Conservation (phyloP, 2,113 vertebrate species). For the Rattus norvegicus region DNA sequence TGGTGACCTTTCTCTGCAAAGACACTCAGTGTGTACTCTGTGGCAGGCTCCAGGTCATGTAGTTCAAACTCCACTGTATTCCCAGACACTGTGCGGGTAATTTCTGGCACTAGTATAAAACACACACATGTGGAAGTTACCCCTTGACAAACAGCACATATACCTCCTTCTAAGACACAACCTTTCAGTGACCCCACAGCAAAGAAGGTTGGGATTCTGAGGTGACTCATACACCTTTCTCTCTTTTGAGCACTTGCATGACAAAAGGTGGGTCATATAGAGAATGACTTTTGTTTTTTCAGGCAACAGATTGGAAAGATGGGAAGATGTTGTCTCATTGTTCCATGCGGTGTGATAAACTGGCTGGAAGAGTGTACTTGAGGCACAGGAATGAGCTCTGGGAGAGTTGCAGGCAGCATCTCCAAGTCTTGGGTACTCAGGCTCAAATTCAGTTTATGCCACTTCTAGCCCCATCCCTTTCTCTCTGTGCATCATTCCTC, state of each 20-base stretch:
- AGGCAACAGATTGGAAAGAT: neutral
- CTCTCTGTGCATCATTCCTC: neutral
- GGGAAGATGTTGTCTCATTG: conserved; percentile 25
- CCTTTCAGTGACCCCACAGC: conserved; percentile 22
- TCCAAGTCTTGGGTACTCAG: neutral
- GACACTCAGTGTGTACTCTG: conserved; percentile 91
- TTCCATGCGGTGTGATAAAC: neutral
- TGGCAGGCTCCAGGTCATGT: conserved; percentile 91
- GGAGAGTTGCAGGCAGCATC: neutral
- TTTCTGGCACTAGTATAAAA: conserved; percentile 87
- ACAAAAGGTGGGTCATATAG: neutral
- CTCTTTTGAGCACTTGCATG: neutral
- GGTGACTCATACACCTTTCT: neutral
- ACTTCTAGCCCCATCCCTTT: neutral
- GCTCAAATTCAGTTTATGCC: neutral
- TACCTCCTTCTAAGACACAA: neutral
- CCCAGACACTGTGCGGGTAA: conserved; percentile 93
- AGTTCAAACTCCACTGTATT: conserved; percentile 95
- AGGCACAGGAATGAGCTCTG: neutral
- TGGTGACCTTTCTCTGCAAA: conserved; percentile 92
- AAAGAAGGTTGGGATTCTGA: conserved; percentile 30
- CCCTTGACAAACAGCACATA: rapidly evolving
- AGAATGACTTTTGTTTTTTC: conserved; percentile 46
- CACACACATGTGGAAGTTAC: neutral
- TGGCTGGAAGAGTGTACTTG: neutral